phyloP scores from a whole-genome alignment of 2,888 invertebrate genomes.

The Drosophila infuscata region DNA sequence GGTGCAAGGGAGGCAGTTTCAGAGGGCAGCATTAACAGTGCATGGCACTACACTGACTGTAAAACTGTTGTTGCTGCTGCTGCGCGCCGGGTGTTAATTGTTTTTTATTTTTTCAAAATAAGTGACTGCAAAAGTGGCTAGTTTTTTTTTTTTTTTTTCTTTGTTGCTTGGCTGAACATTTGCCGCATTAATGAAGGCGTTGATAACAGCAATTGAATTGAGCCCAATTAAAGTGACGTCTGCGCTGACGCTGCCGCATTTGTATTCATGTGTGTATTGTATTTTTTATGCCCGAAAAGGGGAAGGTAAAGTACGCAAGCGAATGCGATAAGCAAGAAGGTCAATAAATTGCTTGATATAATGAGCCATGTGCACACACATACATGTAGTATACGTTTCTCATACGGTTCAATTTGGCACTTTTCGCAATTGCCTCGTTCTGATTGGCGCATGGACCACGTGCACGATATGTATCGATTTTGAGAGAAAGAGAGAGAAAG shows the following conservation, averaged over 20 bases:
- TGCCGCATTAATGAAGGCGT: conserved; percentile 16
- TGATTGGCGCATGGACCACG: conserved; percentile 48
- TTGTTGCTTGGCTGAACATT: conserved; percentile 24
- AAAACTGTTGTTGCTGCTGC: conserved; percentile 32
- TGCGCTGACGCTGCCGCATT: conserved; percentile 23
- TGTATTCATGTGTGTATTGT: neutral
- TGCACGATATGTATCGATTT: conserved; percentile 26
- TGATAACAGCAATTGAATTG: conserved; percentile 46
- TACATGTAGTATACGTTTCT: conserved; percentile 4
- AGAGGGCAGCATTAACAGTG: conserved; percentile 15
- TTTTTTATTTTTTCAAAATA: conserved; percentile 16
- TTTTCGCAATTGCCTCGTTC: conserved; percentile 19
- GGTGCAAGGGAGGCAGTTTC: neutral
- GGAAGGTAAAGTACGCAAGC: conserved; percentile 52
- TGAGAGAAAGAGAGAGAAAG: neutral
- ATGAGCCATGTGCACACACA: conserved; percentile 47
- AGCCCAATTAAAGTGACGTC: conserved; percentile 47
- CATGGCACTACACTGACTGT: conserved; percentile 9
- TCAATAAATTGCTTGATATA: conserved; percentile 73
- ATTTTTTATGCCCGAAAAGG: conserved; percentile 30
- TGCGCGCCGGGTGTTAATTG: conserved; percentile 50
- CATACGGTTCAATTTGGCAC: conserved; percentile 16
- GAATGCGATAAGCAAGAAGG: conserved; percentile 74
- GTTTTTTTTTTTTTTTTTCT: conserved; percentile 8
- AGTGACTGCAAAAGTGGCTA: conserved; percentile 34